Evolutionary conservation across 2,797 vertebrate species (phyloP), one percentile per base, ranked within the genome.

Genomic region (Gallinago nigripennis): DNA sequence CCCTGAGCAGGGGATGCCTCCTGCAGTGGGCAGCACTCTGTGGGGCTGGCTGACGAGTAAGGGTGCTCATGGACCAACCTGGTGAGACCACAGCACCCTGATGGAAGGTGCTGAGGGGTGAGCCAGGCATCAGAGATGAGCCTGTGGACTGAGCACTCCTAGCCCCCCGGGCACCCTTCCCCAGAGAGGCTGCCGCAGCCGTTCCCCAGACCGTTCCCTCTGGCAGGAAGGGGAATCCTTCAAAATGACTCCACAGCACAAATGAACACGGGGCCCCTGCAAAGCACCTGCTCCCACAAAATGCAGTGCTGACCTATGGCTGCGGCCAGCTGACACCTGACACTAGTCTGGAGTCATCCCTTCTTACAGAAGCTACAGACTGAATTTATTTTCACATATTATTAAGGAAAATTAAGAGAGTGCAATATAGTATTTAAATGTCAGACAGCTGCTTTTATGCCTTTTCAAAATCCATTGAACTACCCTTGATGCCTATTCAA

Each of bases 241-340:
- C 15, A 16, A 16, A 68, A 68, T 1, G 4, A 19, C 28, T 66
- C 10, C 6, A 16, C 1, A 15, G 27, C 0, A 0, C 3, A 30
- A 58, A 27, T 6, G 31, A 69, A 24, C n/a, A 13, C 7, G 6
- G 37, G 9, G 14, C 46, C 41, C 31, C 33, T 37, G 31, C 39
- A n/a, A 43, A 60, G 57, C 23, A 7, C 1, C 14, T 0, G 1
- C 35, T 41, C 61, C 48, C 6, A 4, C 16, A 6, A 24, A 27
- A 7, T 10, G 7, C 5, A 13, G 19, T 27, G 33, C 1, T 35
- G 24, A 31, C 4, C 3, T 15, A 31, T 6, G 35, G 25, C 56
- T 58, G 51, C 20, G 20, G 11, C 33, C 54, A 43, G 4, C 43
- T 18, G 45, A 45, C 41, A n/a, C 21, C 39, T 28, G 9, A 30